Evolutionary conservation across 2,888 invertebrate genomes (phyloP).

Genomic region (Thereva unica): DNA sequence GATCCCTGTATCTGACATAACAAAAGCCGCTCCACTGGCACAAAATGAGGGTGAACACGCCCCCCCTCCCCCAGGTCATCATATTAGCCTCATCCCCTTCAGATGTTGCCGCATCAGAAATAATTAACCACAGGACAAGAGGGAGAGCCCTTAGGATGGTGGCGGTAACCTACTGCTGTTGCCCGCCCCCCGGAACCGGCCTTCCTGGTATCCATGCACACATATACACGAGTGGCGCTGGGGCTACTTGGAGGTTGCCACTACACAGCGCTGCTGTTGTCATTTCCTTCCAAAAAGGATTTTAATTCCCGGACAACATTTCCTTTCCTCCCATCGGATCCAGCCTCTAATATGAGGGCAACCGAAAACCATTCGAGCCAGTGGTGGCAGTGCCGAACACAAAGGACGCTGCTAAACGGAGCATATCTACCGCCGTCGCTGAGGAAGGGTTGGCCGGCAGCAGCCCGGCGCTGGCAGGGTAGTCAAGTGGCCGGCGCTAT

Average conservation of each 20-base stretch:
- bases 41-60: too few species aligned
- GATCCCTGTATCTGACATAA: too few species aligned
- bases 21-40: too few species aligned
- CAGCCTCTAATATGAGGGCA: neutral
- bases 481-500: slow-evolving; percentile 9
- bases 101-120: slow-evolving; percentile 25
- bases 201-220: neutral
- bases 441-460: neutral
- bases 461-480: neutral
- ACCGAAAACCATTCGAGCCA: neutral
- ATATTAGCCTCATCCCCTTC: too few species aligned
- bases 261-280: slow-evolving; percentile 17
- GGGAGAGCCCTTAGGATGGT: slow-evolving; percentile 26
- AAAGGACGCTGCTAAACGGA: neutral
- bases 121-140: slow-evolving; percentile 39
- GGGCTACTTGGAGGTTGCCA: neutral
- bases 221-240: too few species aligned
- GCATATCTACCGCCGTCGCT: slow-evolving; percentile 1
- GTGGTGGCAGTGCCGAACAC: neutral
- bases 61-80: too few species aligned
- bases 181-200: slow-evolving; percentile 2
- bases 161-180: slow-evolving; percentile 31
- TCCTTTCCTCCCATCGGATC: slow-evolving; percentile 23
- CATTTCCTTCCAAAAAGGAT: slow-evolving; percentile 37
- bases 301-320: slow-evolving; percentile 37